phyloP scores from a whole-genome alignment of 1,140 invertebrate species.

The Telenomus remus region DNA sequence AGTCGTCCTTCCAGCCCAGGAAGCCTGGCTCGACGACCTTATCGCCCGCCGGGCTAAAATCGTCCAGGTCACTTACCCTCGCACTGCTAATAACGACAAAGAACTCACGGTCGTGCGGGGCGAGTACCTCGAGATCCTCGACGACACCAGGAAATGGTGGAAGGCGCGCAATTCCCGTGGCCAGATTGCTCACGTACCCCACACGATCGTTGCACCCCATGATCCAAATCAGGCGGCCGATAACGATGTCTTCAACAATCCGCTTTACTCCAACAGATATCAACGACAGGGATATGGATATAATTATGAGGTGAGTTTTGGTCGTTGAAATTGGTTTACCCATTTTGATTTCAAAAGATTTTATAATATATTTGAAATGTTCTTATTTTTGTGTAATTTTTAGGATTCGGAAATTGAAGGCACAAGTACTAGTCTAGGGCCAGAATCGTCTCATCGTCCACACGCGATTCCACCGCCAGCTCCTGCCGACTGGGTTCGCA shows the following conservation, averaged over 20 bases:
- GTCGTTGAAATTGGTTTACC: neutral
- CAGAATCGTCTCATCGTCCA: constrained; percentile 72
- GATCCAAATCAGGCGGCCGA: constrained; percentile 69
- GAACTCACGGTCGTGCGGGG: constrained; percentile 96
- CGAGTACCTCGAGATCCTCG: constrained; percentile 95
- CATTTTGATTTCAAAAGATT: too few species aligned
- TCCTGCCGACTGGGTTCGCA: constrained; percentile 87
- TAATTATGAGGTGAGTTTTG: constrained; percentile 70
- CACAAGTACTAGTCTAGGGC: constrained; percentile 73
- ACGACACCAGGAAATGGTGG: constrained; percentile 99
- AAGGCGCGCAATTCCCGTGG: constrained; percentile 93
- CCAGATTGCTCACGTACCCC: constrained; percentile 94
- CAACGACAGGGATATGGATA: constrained; percentile 68
- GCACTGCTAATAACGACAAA: constrained; percentile 98
- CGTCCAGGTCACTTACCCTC: constrained; percentile 94
- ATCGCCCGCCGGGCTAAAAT: constrained; percentile 85
- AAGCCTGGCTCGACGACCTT: constrained; percentile 87
- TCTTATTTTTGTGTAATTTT: too few species aligned
- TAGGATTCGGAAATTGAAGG: constrained; percentile 75
- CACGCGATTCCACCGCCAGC: constrained; percentile 76
- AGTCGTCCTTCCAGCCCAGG: constrained; percentile 71
- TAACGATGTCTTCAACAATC: constrained; percentile 84
- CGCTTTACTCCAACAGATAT: constrained; percentile 79
- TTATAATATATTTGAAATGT: too few species aligned
- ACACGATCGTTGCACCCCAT: constrained; percentile 93